Evolutionary conservation across 2,113 vertebrate genomes (phyloP), one percentile per base, ranked within the genome.

Genomic region (Gopherus evgoodei): DNA sequence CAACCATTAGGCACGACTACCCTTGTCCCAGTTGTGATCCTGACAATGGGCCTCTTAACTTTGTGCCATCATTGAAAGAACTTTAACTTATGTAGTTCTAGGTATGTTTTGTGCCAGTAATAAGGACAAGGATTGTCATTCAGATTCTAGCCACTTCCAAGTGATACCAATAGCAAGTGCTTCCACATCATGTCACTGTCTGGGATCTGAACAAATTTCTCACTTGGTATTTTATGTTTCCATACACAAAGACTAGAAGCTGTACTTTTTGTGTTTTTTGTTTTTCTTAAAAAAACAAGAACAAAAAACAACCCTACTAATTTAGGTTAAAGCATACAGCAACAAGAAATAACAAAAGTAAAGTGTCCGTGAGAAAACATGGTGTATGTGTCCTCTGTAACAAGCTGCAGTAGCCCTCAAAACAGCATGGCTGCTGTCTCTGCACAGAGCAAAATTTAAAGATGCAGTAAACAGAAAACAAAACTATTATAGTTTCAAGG

Each of bases 1-100:
- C 25, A 57, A 57, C 4, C 56, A 57, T 57, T 24, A 57, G 56
- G 56, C 25, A 57, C 2, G 4, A 11, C 56, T 57, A 7, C 25
- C 25, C 10, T 57, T 11, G 25, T 27, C 11, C 25, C 56, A 57
- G 56, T 57, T 57, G 56, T 57, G 25, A 57, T 57, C 25, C 56
- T 12, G 56, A 57, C 56, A 27, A 57, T 27, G 25, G 56, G 56
- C 0, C 1, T 24, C 11, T 83, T 82, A 2, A 10, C 59, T 92
- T 91, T 84, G 1, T 78, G 11, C 13, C 75, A 42, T 1, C 88
- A 1, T 3, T 47, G 10, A 16, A 80, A 0, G 0, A 5, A 27
- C 22, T 44, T 78, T 89, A 82, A 56, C 17, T 81, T 21, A 76
- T 76, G 2, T 75, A 84, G 47, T 69, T 31, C 17, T n/a, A 69